A percentile compares a stretch with the other conserved stretches of the same genome.
Evolutionary conservation across 2,797 vertebrate genomes (phyloP).

Genomic region (Botia kubotai): DNA sequence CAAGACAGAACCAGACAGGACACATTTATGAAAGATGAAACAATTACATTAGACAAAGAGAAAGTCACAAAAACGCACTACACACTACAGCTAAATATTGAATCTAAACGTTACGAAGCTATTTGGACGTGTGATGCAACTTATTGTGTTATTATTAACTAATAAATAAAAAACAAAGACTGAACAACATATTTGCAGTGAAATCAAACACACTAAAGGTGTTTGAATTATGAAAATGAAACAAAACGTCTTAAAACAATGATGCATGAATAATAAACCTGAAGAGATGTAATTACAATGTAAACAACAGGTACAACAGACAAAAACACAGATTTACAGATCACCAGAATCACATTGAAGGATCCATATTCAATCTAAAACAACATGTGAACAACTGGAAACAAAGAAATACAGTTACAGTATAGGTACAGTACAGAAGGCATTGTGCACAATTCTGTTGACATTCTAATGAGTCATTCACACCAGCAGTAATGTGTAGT

Average conservation of each 20-base stretch:
- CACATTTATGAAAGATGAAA: constrained; percentile 61
- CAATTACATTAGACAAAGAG: constrained; percentile 65
- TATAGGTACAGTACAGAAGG: constrained; percentile 14
- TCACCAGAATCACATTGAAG: constrained; percentile 20
- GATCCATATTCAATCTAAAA: constrained; percentile 26
- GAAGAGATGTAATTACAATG: constrained; percentile 40
- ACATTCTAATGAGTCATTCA: not conserved
- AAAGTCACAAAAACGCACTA: constrained; percentile 45
- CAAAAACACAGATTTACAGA: constrained; percentile 26
- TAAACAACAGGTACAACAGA: constrained; percentile 25
- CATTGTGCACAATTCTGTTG: constrained; percentile 11
- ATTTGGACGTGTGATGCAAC: not conserved
- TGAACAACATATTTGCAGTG: constrained; percentile 24
- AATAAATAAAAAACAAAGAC: constrained; percentile 17
- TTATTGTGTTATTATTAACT: too few species aligned
- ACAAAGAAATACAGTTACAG: constrained; percentile 16
- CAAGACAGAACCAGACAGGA: constrained; percentile 67
- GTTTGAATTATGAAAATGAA: constrained; percentile 48
- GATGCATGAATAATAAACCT: constrained; percentile 9
- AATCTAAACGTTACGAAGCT: constrained; percentile 16
- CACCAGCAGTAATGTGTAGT: not conserved
- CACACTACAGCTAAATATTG: not conserved
- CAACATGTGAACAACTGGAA: not conserved
- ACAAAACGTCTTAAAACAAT: constrained; percentile 27
- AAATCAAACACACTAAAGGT: constrained; percentile 41